phyloP scores from a whole-genome alignment of 1,140 invertebrate genomes.

The Physella acuta region DNA sequence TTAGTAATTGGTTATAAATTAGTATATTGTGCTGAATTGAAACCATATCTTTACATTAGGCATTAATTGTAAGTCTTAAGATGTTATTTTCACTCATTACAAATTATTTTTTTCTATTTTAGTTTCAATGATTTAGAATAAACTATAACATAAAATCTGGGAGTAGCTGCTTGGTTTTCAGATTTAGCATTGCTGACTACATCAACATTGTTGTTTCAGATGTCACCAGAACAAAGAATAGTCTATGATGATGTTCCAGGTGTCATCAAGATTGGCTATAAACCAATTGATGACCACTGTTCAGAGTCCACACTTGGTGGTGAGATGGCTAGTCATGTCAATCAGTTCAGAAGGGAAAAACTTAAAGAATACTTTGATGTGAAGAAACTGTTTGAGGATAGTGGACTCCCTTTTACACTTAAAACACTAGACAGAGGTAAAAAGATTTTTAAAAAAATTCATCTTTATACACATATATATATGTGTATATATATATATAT shows the following conservation, averaged over 20 bases:
- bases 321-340: conserved; percentile 41
- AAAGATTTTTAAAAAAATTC: background rate
- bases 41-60: no score
- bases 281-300: conserved; percentile 53
- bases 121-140: background rate
- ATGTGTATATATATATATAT: no score
- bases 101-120: no score
- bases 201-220: conserved; percentile 11
- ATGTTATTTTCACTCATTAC: no score
- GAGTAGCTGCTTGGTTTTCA: background rate
- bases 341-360: conserved; percentile 48
- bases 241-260: conserved; percentile 28
- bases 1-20: no score
- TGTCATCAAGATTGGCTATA: conserved; percentile 51
- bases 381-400: conserved; percentile 43
- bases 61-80: no score
- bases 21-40: no score
- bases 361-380: conserved; percentile 52
- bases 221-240: conserved; percentile 11
- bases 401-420: conserved; percentile 40
- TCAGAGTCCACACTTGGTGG: conserved; percentile 48
- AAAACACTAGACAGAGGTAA: conserved; percentile 50
- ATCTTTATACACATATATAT: no score
- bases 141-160: background rate
- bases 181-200: no score